These are phyloP conservation scores for Girardia tigrina DNA, from an alignment of 2,888 invertebrate genomes.

Conservation along the genomic window DNA sequence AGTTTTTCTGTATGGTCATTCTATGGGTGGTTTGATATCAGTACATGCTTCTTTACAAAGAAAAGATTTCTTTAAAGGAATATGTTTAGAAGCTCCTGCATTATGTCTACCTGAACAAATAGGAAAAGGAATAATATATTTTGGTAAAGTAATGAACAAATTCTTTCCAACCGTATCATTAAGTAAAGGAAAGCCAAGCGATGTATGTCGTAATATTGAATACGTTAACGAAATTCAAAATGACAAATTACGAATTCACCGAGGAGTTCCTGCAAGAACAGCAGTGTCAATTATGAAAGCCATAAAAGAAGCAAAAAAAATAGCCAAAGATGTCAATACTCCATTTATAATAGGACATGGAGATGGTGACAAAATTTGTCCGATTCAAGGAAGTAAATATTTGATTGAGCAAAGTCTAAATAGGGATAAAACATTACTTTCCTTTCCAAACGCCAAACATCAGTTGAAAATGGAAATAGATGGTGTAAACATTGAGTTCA, in stretches of 20 bases:
- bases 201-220: not conserved
- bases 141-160: not conserved
- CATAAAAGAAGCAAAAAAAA: not conserved
- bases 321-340: not conserved
- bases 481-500: not conserved
- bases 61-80: not conserved
- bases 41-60: conserved; percentile 44
- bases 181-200: not conserved
- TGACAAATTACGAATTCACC: not conserved
- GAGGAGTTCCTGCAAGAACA: not conserved
- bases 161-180: not conserved
- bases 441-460: not conserved
- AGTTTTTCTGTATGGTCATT: conserved; percentile 51
- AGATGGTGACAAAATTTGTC: not conserved
- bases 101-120: not conserved
- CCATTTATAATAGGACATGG: conserved; percentile 8
- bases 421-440: not conserved
- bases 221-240: not conserved
- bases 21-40: conserved; percentile 52
- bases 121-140: not conserved
- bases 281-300: not conserved
- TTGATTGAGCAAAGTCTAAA: not conserved
- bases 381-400: not conserved
- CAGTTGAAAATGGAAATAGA: not conserved
- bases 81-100: not conserved